Percentiles rank a stretch among this genome's conserved stretches.
These are phyloP conservation scores for Romanogobio albipinnatus DNA, from an alignment of 2,113 vertebrate species.

Conservation along the genomic window DNA sequence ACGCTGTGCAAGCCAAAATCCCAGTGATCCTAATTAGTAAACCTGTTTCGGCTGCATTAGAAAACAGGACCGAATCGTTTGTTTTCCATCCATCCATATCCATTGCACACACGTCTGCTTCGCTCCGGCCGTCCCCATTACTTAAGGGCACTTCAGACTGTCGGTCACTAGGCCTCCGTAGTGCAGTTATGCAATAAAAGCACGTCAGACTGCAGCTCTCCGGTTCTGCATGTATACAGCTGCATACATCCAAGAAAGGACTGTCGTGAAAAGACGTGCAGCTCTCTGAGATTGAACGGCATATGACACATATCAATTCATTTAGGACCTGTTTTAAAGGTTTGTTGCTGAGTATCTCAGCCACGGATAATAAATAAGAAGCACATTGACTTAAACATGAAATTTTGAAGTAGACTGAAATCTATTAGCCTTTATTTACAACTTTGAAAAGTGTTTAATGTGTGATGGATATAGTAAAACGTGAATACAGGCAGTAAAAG, in stretches of 20 bases:
- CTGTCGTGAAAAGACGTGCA: background rate
- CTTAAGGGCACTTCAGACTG: slow-evolving; percentile 29
- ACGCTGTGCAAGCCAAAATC: background rate
- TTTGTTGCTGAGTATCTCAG: background rate
- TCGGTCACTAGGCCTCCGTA: background rate
- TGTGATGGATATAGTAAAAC: background rate
- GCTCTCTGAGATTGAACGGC: background rate
- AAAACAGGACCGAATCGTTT: background rate
- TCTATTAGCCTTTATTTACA: too few relatives aligned
- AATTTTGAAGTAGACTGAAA: too few relatives aligned
- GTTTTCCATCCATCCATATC: background rate
- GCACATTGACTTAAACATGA: too few relatives aligned
- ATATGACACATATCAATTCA: background rate
- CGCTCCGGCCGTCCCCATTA: background rate
- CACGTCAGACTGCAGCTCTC: slow-evolving; percentile 31
- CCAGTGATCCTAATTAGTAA: slow-evolving; percentile 18
- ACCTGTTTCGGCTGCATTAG: background rate
- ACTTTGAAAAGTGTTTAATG: background rate
- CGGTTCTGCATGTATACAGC: slow-evolving; percentile 5
- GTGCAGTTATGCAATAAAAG: slow-evolving; percentile 42
- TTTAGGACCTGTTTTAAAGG: background rate
- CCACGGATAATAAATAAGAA: background rate
- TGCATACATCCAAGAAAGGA: background rate
- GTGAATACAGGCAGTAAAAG: background rate
- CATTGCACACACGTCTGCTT: background rate